Percentiles rank a stretch among this genome's conserved stretches.
These are phyloP conservation scores for Congeria kusceri DNA, from an alignment of 2,888 invertebrate genomes.

Conservation along the genomic window DNA sequence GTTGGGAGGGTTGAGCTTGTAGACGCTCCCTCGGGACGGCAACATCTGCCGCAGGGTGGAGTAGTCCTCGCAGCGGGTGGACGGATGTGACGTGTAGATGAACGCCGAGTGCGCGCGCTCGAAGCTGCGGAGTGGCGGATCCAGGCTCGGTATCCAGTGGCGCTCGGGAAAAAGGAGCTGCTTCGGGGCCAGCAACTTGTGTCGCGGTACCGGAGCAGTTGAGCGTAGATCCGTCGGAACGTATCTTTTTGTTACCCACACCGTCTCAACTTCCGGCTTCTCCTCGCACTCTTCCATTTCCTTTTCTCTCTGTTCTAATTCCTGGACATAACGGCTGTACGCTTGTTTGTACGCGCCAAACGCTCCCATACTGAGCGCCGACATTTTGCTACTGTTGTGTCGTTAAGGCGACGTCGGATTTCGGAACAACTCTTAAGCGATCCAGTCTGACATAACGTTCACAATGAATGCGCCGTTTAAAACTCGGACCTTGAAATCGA, in stretches of 20 bases:
- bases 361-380: constrained; percentile 76
- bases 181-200: constrained; percentile 75
- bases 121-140: constrained; percentile 72
- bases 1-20: constrained; percentile 68
- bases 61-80: constrained; percentile 80
- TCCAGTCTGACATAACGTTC: not conserved
- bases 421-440: constrained; percentile 36
- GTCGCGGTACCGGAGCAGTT: constrained; percentile 80
- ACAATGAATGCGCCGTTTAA: not conserved
- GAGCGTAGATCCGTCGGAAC: constrained; percentile 79
- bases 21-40: constrained; percentile 75
- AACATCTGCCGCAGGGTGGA: constrained; percentile 82
- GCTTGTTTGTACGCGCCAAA: constrained; percentile 77
- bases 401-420: constrained; percentile 59
- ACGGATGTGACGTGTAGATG: constrained; percentile 70
- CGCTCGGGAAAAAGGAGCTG: constrained; percentile 68
- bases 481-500: not conserved
- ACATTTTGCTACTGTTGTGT: constrained; percentile 70
- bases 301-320: constrained; percentile 65
- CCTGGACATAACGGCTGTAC: constrained; percentile 73
- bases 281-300: constrained; percentile 48
- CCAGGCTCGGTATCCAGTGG: constrained; percentile 73
- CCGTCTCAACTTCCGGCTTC: constrained; percentile 66
- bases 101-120: constrained; percentile 61
- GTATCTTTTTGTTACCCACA: constrained; percentile 83